A percentile compares a stretch with the other conserved stretches of the same genome.
Evolutionary conservation across 1,140 invertebrate species (phyloP).

Genomic region (Muscidifurax raptorellus): DNA sequence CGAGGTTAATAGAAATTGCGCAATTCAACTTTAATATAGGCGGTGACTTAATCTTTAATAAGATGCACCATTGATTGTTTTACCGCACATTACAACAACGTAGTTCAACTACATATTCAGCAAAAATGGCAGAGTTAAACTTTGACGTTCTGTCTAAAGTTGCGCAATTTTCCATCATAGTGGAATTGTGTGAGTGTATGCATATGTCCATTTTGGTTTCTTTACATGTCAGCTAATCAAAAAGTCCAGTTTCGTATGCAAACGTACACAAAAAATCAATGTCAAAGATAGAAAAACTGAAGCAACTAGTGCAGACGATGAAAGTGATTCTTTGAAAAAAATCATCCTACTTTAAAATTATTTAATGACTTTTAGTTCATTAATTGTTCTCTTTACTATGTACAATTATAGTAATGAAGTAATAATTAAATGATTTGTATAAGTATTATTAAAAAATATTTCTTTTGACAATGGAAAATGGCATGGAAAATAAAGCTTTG

Average conservation of each 20-base stretch:
- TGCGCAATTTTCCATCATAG: slow-evolving; percentile 2
- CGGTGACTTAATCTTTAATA: slow-evolving; percentile 9
- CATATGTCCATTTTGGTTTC: background rate
- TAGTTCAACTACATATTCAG: slow-evolving; percentile 29
- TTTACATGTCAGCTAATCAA: background rate
- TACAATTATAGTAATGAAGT: no score
- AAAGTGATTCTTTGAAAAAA: background rate
- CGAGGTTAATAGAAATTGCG: slow-evolving; percentile 7
- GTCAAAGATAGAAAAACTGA: background rate
- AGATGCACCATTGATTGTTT: slow-evolving; percentile 48
- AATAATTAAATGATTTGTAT: no score
- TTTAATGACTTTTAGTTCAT: background rate
- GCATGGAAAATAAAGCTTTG: no score
- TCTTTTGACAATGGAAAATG: no score
- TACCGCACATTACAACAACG: slow-evolving; percentile 39
- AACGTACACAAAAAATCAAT: slow-evolving; percentile 10
- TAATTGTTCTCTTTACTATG: no score
- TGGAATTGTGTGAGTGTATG: background rate
- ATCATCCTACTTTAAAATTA: background rate
- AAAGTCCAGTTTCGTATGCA: background rate
- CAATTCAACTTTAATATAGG: slow-evolving; percentile 25
- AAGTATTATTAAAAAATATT: no score
- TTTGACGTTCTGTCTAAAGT: background rate
- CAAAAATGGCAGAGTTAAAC: slow-evolving; percentile 16
- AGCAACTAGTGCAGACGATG: background rate